Conservation (phyloP, 2,888 invertebrate species). For the Stegophylla sp. region DNA sequence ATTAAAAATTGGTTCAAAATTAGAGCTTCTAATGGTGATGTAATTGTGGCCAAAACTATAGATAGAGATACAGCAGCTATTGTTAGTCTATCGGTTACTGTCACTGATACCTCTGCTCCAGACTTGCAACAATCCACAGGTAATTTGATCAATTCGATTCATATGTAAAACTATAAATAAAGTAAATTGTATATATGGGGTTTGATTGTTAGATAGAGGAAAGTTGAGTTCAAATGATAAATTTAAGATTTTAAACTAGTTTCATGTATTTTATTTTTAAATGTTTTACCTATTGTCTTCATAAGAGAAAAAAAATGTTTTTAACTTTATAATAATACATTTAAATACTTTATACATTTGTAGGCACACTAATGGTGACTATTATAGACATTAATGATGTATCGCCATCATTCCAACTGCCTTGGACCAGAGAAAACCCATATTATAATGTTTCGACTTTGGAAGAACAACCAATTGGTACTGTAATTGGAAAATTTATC, state of each 20-base stretch:
- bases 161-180: background rate
- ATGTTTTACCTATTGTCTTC: no score
- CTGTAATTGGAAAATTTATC: conserved; percentile 77
- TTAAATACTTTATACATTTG: conserved; percentile 57
- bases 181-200: no score
- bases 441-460: conserved; percentile 73
- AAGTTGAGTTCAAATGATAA: no score
- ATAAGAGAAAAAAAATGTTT: conserved; percentile 66
- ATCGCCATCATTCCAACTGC: conserved; percentile 72
- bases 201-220: no score
- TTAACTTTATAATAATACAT: background rate
- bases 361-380: conserved; percentile 72
- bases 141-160: conserved; percentile 62
- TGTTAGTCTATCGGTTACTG: conserved; percentile 79
- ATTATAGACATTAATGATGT: conserved; percentile 71
- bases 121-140: conserved; percentile 80
- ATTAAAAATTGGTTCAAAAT: conserved; percentile 73
- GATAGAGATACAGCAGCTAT: conserved; percentile 76
- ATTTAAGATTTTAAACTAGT: no score
- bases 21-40: conserved; percentile 69
- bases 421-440: conserved; percentile 75
- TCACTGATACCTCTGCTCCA: conserved; percentile 82
- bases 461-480: conserved; percentile 84
- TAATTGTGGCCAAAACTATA: conserved; percentile 72
- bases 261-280: conserved; percentile 67